Evolutionary conservation across 2,888 invertebrate species (phyloP).

Genomic region (Cremastinae sp.): DNA sequence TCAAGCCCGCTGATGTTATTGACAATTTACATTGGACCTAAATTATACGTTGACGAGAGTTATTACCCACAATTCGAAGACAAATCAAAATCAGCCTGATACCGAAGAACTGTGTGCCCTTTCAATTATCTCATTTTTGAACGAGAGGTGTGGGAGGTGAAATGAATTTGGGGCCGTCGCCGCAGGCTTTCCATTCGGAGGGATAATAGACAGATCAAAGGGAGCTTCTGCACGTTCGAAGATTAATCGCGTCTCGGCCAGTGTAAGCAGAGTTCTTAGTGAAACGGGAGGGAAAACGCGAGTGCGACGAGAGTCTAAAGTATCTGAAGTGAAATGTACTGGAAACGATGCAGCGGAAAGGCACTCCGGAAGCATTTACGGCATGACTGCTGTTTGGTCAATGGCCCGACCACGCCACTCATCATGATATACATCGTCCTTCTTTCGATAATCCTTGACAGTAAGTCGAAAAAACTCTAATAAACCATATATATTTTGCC

Average conservation of each 20-base stretch:
- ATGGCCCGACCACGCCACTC: constrained; percentile 64
- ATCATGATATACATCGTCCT: constrained; percentile 71
- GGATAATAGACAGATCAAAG: constrained; percentile 48
- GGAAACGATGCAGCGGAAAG: constrained; percentile 71
- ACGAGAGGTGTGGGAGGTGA: not conserved
- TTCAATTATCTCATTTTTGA: too few relatives aligned
- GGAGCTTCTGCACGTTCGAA: constrained; percentile 27
- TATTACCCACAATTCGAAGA: constrained; percentile 1
- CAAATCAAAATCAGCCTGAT: not conserved
- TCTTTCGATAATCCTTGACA: constrained; percentile 69
- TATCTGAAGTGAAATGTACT: constrained; percentile 72
- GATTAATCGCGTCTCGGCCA: constrained; percentile 40
- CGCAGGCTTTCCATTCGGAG: too few relatives aligned
- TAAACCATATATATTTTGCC: not conserved
- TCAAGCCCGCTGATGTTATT: constrained; percentile 4
- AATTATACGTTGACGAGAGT: constrained; percentile 3
- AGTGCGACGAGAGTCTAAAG: constrained; percentile 58
- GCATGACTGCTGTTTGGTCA: constrained; percentile 60
- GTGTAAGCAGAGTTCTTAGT: constrained; percentile 19
- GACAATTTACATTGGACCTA: constrained; percentile 40
- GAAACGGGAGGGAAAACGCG: constrained; percentile 36
- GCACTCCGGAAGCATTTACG: constrained; percentile 68
- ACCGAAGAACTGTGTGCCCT: too few relatives aligned
- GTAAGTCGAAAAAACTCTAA: constrained; percentile 65
- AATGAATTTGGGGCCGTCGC: too few relatives aligned